Evolutionary conservation across 2,888 invertebrate genomes (phyloP).

Genomic region (Cosmopolites sordidus): DNA sequence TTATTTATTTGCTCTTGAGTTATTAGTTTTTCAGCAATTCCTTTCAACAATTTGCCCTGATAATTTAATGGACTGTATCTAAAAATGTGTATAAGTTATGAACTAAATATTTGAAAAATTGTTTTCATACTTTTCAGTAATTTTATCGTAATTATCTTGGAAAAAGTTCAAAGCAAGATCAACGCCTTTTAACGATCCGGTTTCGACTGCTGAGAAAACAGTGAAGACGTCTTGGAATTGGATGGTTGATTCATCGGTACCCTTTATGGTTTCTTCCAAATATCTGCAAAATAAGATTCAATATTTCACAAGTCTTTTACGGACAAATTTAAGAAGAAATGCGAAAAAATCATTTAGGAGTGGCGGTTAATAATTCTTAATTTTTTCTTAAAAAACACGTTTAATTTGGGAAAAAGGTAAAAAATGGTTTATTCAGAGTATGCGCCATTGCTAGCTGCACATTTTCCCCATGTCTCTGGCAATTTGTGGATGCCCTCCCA

Average conservation of each 20-base stretch:
- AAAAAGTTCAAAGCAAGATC: constrained; percentile 52
- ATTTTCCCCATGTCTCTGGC: no score
- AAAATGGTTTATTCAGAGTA: no score
- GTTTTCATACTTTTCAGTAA: constrained; percentile 7
- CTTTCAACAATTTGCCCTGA: constrained; percentile 17
- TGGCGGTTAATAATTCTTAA: no score
- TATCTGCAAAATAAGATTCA: no score
- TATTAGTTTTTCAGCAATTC: constrained; percentile 24
- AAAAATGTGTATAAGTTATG: background rate
- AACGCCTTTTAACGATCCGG: constrained; percentile 52
- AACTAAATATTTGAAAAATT: background rate
- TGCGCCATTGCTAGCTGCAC: no score
- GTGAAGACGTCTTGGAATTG: constrained; percentile 48
- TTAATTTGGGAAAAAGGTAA: no score
- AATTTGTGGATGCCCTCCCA: no score
- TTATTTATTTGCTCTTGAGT: constrained; percentile 20
- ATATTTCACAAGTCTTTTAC: no score
- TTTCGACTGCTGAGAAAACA: constrained; percentile 51
- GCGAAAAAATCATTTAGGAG: no score
- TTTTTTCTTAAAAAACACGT: no score
- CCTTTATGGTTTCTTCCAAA: constrained; percentile 30
- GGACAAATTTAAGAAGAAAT: no score
- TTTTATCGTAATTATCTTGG: constrained; percentile 38
- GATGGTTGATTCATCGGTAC: constrained; percentile 38
- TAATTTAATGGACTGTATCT: constrained; percentile 24